These are phyloP conservation scores for Brachionichthys hirsutus DNA, from an alignment of 2,113 vertebrate species.

Conservation along the genomic window DNA sequence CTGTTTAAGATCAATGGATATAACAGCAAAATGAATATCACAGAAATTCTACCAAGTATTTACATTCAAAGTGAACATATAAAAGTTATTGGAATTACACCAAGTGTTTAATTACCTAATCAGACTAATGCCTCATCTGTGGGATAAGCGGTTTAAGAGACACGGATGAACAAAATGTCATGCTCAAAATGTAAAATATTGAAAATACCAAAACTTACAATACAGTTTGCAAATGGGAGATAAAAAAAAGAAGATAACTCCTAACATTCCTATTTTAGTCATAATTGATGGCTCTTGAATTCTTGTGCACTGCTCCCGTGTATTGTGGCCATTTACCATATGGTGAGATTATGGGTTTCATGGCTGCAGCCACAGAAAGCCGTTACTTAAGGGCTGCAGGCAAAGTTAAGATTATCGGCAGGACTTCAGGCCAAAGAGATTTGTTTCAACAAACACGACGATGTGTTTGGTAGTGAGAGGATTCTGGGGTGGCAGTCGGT, in stretches of 20 bases:
- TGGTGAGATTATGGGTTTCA: slow-evolving; percentile 67
- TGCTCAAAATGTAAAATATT: slow-evolving; percentile 13
- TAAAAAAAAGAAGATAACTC: slow-evolving; percentile 39
- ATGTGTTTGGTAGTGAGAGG: slow-evolving; percentile 36
- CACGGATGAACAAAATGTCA: slow-evolving; percentile 3
- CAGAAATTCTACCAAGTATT: too few relatives aligned
- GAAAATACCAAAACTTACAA: too few relatives aligned
- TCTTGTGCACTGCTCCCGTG: slow-evolving; percentile 31
- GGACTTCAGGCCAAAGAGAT: slow-evolving; percentile 52
- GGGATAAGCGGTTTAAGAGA: slow-evolving; percentile 17
- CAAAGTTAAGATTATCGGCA: slow-evolving; percentile 65
- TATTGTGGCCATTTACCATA: slow-evolving; percentile 59
- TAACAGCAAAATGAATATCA: too few relatives aligned
- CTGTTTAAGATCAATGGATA: too few relatives aligned
- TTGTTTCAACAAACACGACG: slow-evolving; percentile 38
- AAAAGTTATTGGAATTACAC: slow-evolving; percentile 6
- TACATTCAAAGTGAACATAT: not conserved
- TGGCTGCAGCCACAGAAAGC: slow-evolving; percentile 54
- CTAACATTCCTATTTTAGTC: slow-evolving; percentile 39
- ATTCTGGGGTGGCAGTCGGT: slow-evolving; percentile 41
- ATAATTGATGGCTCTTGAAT: slow-evolving; percentile 15
- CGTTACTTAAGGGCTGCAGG: slow-evolving; percentile 56
- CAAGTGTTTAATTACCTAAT: slow-evolving; percentile 21
- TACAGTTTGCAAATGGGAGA: not conserved
- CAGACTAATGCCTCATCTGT: slow-evolving; percentile 8